These are phyloP conservation scores for Arizona elegans DNA, from an alignment of 2,113 vertebrate species.

Conservation along the genomic window DNA sequence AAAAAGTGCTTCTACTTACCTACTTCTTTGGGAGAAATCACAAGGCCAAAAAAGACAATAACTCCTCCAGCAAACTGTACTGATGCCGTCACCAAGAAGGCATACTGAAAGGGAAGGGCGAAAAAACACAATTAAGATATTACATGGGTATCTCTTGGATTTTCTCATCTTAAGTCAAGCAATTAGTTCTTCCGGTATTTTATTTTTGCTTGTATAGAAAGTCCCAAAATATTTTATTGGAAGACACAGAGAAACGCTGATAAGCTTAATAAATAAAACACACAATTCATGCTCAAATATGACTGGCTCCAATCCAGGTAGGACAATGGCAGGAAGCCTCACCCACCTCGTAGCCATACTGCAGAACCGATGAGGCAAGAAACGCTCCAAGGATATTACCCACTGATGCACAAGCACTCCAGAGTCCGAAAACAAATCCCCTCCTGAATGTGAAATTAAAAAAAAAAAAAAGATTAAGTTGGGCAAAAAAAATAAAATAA, in stretches of 20 bases:
- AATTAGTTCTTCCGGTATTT: not conserved
- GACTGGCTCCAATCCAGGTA: not conserved
- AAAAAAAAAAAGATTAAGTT: accelerated
- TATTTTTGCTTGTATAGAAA: not conserved
- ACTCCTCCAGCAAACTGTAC: conserved; percentile 94
- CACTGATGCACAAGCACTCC: conserved; percentile 95
- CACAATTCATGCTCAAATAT: not conserved
- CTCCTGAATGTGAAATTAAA: conserved; percentile 69
- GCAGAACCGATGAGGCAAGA: conserved; percentile 89
- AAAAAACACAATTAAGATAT: not conserved
- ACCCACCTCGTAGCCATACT: conserved; percentile 92
- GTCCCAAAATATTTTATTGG: not conserved
- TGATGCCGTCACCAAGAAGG: conserved; percentile 92
- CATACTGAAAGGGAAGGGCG: conserved; percentile 74
- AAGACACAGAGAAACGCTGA: not conserved
- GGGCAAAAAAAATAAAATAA: not conserved
- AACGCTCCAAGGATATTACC: conserved; percentile 95
- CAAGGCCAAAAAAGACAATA: conserved; percentile 92
- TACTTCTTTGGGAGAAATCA: conserved; percentile 91
- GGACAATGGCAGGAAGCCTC: not conserved
- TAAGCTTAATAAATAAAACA: not conserved
- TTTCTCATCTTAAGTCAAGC: not conserved
- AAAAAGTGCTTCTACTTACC: conserved; percentile 73
- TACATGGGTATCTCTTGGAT: not conserved
- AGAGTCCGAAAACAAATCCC: conserved; percentile 92